Base-by-base conservation (phyloP, 2,113 vertebrate species). In the Thalassoma bifasciatum region DNA sequence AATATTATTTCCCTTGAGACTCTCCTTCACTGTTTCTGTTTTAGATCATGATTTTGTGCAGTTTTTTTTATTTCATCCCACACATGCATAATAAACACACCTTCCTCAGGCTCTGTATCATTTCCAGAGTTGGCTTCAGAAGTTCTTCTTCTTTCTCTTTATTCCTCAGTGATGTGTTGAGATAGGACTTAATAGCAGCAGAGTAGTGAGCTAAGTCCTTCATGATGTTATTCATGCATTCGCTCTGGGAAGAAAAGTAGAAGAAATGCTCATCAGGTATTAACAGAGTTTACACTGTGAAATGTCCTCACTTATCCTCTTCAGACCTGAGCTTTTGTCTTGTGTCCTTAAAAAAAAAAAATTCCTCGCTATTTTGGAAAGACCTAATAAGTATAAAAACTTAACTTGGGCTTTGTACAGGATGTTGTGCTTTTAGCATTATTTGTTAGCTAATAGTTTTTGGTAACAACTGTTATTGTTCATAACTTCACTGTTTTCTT, bases 181-280 rank as follows among this genome's bases (percentile, higher is more conserved):
- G 24, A 85, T 94, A 93, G 14, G 83, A 69, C 9, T 56, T 1
- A 49, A 94, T 77, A 0, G 64, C 70, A 5, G 51, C n/a, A 0
- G 30, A 36, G 22, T 94, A 93, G 73, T 91, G 76, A 24, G 37
- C 47, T 72, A 95, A 40, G 77, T 95, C 94, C 54, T 75, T 76
- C 49, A 58, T 74, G 70, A 95, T 94, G 80, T 83, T 93, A 22
- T 13, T 66, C 66, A 90, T 37, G 75, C 94, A 95, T 47, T 89
- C 84, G 11, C 12, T 72, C 94, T 94, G 84, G 49, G 13, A 19
- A 58, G n/a, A 72, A 5, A 60, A 44, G 52, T 12, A 69, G 44
- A 14, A 59, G 16, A 56, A 17, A 40, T 16, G 0, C n/a, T n/a
- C n/a, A n/a, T n/a, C n/a, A n/a, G n/a, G n/a, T n/a, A n/a, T n/a